Conservation (phyloP, 2,888 invertebrate genomes). For the Ochropleura plecta region DNA sequence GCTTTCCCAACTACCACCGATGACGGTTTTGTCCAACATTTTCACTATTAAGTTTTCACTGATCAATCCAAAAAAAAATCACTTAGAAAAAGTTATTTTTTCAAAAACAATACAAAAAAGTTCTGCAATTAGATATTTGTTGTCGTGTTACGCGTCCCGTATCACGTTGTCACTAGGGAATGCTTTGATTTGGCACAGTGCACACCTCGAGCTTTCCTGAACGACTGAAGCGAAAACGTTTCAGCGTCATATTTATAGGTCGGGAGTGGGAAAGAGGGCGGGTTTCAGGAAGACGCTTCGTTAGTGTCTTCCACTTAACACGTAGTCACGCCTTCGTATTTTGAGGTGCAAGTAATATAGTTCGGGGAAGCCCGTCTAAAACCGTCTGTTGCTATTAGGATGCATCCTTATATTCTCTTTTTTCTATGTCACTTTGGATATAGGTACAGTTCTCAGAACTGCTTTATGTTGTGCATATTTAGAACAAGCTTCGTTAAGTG, state of each 20-base stretch:
- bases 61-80: constrained; percentile 70
- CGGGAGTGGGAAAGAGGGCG: constrained; percentile 79
- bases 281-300: constrained; percentile 84
- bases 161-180: constrained; percentile 84
- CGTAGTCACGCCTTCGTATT: constrained; percentile 83
- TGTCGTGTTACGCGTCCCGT: constrained; percentile 73
- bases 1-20: constrained; percentile 89
- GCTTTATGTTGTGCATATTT: constrained; percentile 48
- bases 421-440: constrained; percentile 66
- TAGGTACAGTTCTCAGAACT: constrained; percentile 53
- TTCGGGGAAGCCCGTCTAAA: constrained; percentile 88
- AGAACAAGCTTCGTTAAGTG: constrained; percentile 40
- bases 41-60: constrained; percentile 65
- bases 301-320: constrained; percentile 82
- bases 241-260: constrained; percentile 87
- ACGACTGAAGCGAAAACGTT: constrained; percentile 85
- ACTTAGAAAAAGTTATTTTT: constrained; percentile 65
- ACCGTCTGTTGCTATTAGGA: constrained; percentile 67
- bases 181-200: constrained; percentile 83
- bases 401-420: constrained; percentile 69
- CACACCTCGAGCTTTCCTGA: constrained; percentile 83
- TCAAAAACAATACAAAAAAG: constrained; percentile 62
- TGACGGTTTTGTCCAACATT: constrained; percentile 87
- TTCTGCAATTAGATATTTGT: constrained; percentile 64
- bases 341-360: constrained; percentile 80